These are phyloP conservation scores for Myiagra hebetior DNA, from an alignment of 2,113 vertebrate genomes.

Conservation along the genomic window DNA sequence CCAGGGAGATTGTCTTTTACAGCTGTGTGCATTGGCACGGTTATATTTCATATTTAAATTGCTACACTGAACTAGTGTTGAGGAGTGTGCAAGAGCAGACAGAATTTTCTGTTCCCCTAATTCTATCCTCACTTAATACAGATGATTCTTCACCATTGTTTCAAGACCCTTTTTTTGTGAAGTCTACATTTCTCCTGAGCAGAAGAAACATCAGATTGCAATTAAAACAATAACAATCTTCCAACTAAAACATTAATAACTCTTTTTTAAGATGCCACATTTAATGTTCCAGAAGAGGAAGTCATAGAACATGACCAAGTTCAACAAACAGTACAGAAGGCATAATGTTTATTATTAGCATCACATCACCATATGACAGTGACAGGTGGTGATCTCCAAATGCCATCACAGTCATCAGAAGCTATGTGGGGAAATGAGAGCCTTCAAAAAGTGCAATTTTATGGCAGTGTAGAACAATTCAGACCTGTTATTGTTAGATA, in stretches of 20 bases:
- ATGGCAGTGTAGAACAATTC: neutral
- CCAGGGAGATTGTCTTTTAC: neutral
- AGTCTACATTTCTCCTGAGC: neutral
- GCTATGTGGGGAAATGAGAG: neutral
- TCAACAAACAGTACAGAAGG: neutral
- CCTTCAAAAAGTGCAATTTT: neutral
- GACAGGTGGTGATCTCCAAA: slow-evolving; percentile 31
- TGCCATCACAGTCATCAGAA: neutral
- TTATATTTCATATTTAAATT: neutral
- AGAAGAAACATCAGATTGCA: neutral
- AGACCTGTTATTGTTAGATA: neutral
- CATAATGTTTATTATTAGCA: slow-evolving; percentile 5
- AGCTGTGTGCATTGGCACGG: neutral
- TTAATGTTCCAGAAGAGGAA: neutral
- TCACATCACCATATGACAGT: neutral
- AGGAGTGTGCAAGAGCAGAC: neutral
- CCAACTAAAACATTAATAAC: neutral
- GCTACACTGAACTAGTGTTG: neutral
- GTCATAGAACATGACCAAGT: neutral
- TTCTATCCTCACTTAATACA: neutral
- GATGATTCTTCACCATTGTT: neutral
- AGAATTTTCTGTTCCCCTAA: neutral
- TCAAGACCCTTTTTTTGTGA: neutral
- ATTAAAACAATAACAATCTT: neutral
- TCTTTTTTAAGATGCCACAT: neutral